These are phyloP conservation scores for Salminus brasiliensis DNA, from an alignment of 2,113 vertebrate species.

Conservation along the genomic window DNA sequence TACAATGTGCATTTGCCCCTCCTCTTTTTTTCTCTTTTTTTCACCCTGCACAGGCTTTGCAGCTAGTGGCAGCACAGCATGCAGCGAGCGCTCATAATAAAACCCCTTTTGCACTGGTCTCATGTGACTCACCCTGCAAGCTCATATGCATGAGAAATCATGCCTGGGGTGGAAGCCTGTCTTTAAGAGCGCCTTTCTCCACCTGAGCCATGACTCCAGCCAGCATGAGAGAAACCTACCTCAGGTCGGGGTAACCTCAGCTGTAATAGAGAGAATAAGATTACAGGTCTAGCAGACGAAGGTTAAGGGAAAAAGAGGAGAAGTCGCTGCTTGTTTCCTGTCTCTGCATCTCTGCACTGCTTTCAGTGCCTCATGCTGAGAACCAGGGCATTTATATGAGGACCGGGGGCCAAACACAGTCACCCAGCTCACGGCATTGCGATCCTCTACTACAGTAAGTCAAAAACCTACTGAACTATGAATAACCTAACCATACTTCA, in stretches of 20 bases:
- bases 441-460: slow-evolving; percentile 45
- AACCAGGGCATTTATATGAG: slow-evolving; percentile 45
- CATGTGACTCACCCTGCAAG: slow-evolving; percentile 56
- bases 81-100: slow-evolving; percentile 38
- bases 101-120: slow-evolving; percentile 47
- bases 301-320: slow-evolving; percentile 69
- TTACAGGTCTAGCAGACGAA: slow-evolving; percentile 56
- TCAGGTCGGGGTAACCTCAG: not conserved
- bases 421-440: slow-evolving; percentile 12
- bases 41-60: not conserved
- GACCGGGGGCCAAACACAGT: slow-evolving; percentile 14
- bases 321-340: slow-evolving; percentile 40
- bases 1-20: slow-evolving; percentile 6
- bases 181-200: not conserved
- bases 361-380: slow-evolving; percentile 26
- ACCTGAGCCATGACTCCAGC: not conserved
- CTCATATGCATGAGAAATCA: slow-evolving; percentile 49
- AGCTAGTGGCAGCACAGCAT: slow-evolving; percentile 33
- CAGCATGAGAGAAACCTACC: not conserved
- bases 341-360: slow-evolving; percentile 9
- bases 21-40: slow-evolving; percentile 9
- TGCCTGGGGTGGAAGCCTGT: not conserved
- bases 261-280: slow-evolving; percentile 24
- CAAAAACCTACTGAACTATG: not conserved
- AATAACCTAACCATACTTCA: not conserved